Conservation (phyloP, 2,113 vertebrate genomes). For the Hipposideros armiger region DNA sequence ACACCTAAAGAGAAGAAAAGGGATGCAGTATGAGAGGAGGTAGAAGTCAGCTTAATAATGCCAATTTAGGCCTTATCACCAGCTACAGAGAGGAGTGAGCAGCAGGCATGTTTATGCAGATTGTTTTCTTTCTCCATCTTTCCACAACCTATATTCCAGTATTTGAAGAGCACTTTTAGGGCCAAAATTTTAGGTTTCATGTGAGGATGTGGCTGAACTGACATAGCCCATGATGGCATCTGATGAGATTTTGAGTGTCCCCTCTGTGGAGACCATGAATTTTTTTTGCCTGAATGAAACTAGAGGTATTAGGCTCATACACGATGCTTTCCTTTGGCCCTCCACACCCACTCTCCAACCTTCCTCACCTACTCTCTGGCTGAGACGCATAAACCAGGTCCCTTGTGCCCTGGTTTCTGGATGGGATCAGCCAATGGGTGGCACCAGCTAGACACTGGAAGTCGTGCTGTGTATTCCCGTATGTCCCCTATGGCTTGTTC, state of each 20-base stretch:
- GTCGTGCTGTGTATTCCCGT: too few relatives aligned
- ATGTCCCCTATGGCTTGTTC: neutral
- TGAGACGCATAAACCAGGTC: neutral
- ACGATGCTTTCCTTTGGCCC: neutral
- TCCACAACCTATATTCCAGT: neutral
- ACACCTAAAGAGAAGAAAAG: neutral
- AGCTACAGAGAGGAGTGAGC: neutral
- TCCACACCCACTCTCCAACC: neutral
- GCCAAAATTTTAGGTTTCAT: neutral
- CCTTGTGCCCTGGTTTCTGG: neutral
- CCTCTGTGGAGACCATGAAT: neutral
- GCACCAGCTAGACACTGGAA: neutral
- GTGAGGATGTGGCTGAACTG: neutral
- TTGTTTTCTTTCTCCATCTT: neutral
- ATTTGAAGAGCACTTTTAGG: neutral
- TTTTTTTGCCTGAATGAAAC: neutral
- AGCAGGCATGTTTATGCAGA: neutral
- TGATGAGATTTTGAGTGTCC: neutral
- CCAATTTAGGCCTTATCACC: neutral
- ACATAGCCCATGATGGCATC: too few relatives aligned
- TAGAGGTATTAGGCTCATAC: neutral
- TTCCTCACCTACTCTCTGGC: neutral
- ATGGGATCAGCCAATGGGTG: neutral
- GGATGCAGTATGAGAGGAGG: neutral
- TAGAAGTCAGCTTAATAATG: neutral